Base-by-base conservation (phyloP, 2,797 vertebrate genomes). In the Bufotes viridis region DNA sequence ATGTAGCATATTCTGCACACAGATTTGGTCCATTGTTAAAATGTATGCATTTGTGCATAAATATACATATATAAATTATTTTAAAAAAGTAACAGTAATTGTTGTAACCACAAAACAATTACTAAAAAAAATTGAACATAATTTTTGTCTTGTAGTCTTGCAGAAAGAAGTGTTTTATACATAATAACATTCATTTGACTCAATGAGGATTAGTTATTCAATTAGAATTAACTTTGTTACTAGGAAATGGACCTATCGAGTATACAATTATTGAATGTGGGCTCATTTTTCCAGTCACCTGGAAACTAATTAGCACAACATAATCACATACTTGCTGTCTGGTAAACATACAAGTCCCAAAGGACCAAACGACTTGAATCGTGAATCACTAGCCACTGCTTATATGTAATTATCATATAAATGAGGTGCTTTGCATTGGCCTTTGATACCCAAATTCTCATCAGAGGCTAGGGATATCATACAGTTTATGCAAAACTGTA, bases 361-460 rank as follows among this genome's bases (percentile, higher is more conserved):
- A 94, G 89, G 89, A 93, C 24, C 91, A 93, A 94, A 93, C 92
- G 92, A 93, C 92, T 93, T 91, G 58, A 90, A 92, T 91, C 49
- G 87, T 91, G 91, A 95, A 93, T 93, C 87, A 91, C 92, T 93
- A 92, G 82, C 75, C 90, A 91, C 85, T 91, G 90, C 90, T 93
- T 94, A 94, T 94, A 93, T 91, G 90, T 89, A 93, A 90, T 94
- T 95, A 94, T 93, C 92, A 94, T 91, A 92, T 92, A 94, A 94
- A 94, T 92, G 42, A 94, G 93, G 86, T 91, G 87, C 90, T 93
- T 92, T 84, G 90, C 78, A 88, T 92, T 93, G 92, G 92, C 89
- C 91, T 93, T 88, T 88, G 72, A 92, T 92, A 91, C 1, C 0
- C 90, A 86, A 88, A 72, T 92, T 69, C 74, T 92, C 92, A 82